These are phyloP conservation scores for mouse (Mus musculus) DNA, from an alignment of 2,113 vertebrate genomes.

Conservation along the genomic window DNA sequence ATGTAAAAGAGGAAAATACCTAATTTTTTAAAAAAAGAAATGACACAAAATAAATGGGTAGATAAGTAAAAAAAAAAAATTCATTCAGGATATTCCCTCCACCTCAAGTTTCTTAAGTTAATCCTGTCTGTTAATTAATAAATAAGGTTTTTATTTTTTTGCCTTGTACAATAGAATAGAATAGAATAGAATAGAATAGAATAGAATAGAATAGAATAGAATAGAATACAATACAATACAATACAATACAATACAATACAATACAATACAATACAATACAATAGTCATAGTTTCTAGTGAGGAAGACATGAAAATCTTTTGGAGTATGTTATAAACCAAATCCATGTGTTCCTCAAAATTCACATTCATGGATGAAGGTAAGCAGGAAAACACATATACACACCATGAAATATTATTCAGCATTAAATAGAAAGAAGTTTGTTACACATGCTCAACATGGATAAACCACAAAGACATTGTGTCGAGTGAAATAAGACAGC, in stretches of 20 bases:
- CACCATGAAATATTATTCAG: background rate
- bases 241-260: no score
- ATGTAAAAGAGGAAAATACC: no score
- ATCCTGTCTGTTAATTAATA: background rate
- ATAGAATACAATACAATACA: background rate
- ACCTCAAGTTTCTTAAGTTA: background rate
- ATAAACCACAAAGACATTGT: background rate
- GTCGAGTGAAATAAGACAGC: background rate
- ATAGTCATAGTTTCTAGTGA: background rate
- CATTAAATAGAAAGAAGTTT: background rate
- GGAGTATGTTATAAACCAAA: background rate
- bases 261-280: background rate
- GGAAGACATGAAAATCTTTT: background rate
- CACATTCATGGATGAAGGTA: background rate
- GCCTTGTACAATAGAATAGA: no score
- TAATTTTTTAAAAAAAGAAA: no score
- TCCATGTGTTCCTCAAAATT: background rate
- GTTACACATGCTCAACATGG: background rate
- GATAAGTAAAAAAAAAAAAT: no score
- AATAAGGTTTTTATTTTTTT: background rate
- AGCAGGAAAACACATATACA: background rate
- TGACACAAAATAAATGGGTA: no score
- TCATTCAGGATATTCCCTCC: background rate
- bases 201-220: background rate
- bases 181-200: background rate